Conservation (phyloP, 2,113 vertebrate genomes). For the Cettia cetti region DNA sequence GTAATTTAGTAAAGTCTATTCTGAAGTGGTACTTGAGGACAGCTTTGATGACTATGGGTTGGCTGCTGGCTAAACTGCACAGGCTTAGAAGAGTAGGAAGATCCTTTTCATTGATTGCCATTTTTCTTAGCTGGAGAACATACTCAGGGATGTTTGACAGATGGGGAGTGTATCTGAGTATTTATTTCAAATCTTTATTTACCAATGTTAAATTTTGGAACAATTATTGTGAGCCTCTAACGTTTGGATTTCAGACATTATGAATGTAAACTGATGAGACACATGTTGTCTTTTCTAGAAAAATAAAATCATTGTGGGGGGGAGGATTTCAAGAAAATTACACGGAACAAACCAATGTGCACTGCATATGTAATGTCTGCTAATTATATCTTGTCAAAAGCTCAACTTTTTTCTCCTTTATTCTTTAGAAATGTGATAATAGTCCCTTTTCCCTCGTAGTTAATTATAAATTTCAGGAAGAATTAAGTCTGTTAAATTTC, state of each 20-base stretch:
- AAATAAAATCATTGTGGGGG: neutral
- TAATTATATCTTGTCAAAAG: slow-evolving; percentile 77
- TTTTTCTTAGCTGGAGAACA: slow-evolving; percentile 41
- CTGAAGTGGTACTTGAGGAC: slow-evolving; percentile 64
- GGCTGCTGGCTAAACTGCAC: slow-evolving; percentile 49
- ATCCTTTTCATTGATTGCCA: slow-evolving; percentile 51
- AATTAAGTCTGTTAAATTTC: slow-evolving; percentile 73
- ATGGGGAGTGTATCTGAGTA: neutral
- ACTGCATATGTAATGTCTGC: slow-evolving; percentile 60
- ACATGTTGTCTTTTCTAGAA: slow-evolving; percentile 36
- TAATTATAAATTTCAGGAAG: slow-evolving; percentile 80
- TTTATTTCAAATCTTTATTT: slow-evolving; percentile 28
- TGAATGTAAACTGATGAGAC: slow-evolving; percentile 53
- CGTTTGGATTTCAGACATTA: neutral
- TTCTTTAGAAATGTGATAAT: slow-evolving; percentile 78
- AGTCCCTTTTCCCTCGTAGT: slow-evolving; percentile 70
- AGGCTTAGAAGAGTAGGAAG: slow-evolving; percentile 44
- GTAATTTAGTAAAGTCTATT: slow-evolving; percentile 57
- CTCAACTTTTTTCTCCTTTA: slow-evolving; percentile 66
- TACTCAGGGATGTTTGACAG: slow-evolving; percentile 28
- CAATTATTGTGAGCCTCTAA: slow-evolving; percentile 15
- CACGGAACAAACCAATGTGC: slow-evolving; percentile 56
- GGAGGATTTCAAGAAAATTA: slow-evolving; percentile 48
- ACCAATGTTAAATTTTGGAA: slow-evolving; percentile 29
- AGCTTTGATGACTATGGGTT: slow-evolving; percentile 55